Evolutionary conservation across 2,113 vertebrate genomes (phyloP).

Genomic region (Alosa alosa): DNA sequence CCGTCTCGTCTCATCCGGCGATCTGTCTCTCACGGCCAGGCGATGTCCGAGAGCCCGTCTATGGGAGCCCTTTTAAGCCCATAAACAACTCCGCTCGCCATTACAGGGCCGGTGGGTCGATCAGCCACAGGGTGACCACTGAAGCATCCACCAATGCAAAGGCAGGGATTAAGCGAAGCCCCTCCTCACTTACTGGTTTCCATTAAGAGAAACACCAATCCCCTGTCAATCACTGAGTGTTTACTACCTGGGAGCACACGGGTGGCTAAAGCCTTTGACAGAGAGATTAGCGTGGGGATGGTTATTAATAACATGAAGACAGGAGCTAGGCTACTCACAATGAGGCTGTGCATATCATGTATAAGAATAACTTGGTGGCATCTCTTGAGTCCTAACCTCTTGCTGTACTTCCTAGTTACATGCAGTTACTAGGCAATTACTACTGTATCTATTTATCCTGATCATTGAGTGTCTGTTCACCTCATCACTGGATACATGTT

Average conservation of each 20-base stretch:
- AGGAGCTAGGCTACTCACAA: background rate
- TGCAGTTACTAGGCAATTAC: no score
- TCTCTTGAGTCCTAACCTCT: background rate
- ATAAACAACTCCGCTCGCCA: background rate
- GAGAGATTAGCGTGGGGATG: background rate
- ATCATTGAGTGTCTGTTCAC: background rate
- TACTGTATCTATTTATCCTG: no score
- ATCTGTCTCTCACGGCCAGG: background rate
- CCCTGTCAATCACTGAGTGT: constrained; percentile 4
- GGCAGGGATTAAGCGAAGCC: background rate
- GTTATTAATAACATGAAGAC: background rate
- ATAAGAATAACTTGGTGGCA: background rate
- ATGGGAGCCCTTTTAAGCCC: background rate
- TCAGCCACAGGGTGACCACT: background rate
- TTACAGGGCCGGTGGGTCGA: background rate
- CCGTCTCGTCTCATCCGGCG: background rate
- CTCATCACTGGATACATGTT: background rate
- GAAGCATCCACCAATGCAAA: background rate
- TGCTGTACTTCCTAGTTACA: background rate
- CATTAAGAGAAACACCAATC: background rate
- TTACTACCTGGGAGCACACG: background rate
- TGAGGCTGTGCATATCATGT: background rate
- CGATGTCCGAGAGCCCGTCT: background rate
- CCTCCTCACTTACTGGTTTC: background rate
- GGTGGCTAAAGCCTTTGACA: background rate